These are phyloP conservation scores for Danionella dracula DNA, from an alignment of 2,797 vertebrate genomes.

Conservation along the genomic window DNA sequence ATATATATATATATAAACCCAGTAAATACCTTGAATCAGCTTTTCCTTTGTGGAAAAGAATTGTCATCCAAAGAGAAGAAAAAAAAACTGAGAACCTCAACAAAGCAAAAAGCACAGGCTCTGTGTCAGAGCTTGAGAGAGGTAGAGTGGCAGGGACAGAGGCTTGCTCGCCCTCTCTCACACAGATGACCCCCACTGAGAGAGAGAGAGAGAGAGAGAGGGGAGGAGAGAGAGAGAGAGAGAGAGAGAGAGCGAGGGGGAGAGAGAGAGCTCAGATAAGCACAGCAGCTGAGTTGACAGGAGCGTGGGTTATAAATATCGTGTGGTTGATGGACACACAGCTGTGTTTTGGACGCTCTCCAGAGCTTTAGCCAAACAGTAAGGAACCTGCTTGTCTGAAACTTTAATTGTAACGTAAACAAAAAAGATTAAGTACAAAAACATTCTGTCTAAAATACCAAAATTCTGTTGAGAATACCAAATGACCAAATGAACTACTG, in stretches of 20 bases:
- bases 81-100: background rate
- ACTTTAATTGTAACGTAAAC: too few relatives aligned
- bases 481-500: too few relatives aligned
- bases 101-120: slow-evolving; percentile 34
- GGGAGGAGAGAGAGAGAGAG: too few relatives aligned
- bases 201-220: too few relatives aligned
- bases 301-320: slow-evolving; percentile 85
- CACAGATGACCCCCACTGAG: slow-evolving; percentile 25
- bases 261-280: slow-evolving; percentile 47
- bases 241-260: too few relatives aligned
- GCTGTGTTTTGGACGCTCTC: slow-evolving; percentile 55
- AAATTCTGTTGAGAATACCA: too few relatives aligned
- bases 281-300: slow-evolving; percentile 73
- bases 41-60: slow-evolving; percentile 12
- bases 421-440: too few relatives aligned
- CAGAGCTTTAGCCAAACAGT: background rate
- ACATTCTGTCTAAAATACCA: too few relatives aligned
- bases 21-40: slow-evolving; percentile 52
- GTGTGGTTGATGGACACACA: slow-evolving; percentile 34
- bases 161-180: slow-evolving; percentile 49
- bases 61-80: background rate
- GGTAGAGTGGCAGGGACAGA: slow-evolving; percentile 58
- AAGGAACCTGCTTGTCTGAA: too few relatives aligned
- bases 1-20: too few relatives aligned
- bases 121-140: slow-evolving; percentile 39